Evolutionary conservation across 2,888 invertebrate species (phyloP), one percentile per base, ranked within the genome.

Genomic region (Eustalomyia histrio): DNA sequence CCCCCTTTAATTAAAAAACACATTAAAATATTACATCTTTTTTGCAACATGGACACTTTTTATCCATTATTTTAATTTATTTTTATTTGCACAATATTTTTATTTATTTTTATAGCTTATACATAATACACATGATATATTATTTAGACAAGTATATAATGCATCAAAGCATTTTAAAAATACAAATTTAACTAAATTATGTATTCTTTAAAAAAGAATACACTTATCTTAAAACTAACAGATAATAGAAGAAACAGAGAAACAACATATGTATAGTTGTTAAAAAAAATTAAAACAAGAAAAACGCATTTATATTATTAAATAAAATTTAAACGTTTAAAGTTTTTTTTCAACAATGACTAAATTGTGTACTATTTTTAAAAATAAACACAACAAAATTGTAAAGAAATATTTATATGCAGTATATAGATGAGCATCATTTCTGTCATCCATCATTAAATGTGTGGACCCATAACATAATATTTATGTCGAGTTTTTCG

Each of bases 181-280:
- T 18, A 80, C n/a, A 71, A 81, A 78, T 78, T 81, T 69, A 67
- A 75, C 81, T 81, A 81, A 78, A 71, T 76, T 75, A 53, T 63
- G 17, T 29, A 33, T 55, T 67, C 50, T 61, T 17, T 55, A 61
- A 65, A 71, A 57, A 55, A n/a, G n/a, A 16, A 57, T 61, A 75
- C 18, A 47, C 33, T 76, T 75, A 47, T 63, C 58, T 76, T 61
- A 74, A 53, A 61, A 65, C 68, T 69, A 74, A 71, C 57, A 65
- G 73, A 63, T 29, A 52, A 65, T 65, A 58, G 33, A 33, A n/a
- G 5, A 50, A 60, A 53, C 43, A 69, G 55, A 78, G 80, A 69
- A 81, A 81, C 73, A n/a, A 72, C 14, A 24, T 65, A 63, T 73
- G 21, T 67, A 39, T 39, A 39, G 2, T n/a, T 29, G 29, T 29